Percentiles rank a stretch among this genome's conserved stretches.
Conservation (phyloP, 2,797 vertebrate genomes). For the Falco rusticolus region DNA sequence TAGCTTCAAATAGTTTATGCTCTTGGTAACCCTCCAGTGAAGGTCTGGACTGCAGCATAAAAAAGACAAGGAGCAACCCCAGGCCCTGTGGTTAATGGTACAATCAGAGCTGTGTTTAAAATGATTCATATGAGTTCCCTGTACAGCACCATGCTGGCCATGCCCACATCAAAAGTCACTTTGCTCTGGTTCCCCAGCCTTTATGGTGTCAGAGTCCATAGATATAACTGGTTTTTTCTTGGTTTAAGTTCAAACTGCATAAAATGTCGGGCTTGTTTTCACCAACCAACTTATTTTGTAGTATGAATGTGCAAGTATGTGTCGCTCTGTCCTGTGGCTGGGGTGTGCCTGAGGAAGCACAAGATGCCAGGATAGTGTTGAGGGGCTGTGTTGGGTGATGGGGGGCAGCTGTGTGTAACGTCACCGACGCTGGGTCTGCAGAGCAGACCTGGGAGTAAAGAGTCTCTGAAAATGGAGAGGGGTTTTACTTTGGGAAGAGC, state of each 20-base stretch:
- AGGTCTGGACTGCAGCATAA: not conserved
- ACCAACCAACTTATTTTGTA: not conserved
- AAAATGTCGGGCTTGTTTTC: not conserved
- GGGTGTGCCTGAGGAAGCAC: not conserved
- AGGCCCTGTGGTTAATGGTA: not conserved
- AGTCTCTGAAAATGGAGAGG: not conserved
- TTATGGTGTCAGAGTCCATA: not conserved
- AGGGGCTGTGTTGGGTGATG: not conserved
- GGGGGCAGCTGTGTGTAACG: not conserved
- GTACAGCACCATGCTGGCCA: not conserved
- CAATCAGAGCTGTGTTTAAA: not conserved
- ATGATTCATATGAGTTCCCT: not conserved
- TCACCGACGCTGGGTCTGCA: not conserved
- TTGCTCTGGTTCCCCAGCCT: not conserved
- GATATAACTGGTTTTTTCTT: not conserved
- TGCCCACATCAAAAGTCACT: accelerated
- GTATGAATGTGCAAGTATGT: not conserved
- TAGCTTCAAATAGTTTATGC: not conserved
- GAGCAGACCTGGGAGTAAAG: not conserved
- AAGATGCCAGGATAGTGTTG: not conserved
- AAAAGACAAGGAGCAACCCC: not conserved
- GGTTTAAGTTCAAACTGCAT: not conserved
- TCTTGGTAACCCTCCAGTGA: not conserved
- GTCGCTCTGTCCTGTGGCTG: not conserved
- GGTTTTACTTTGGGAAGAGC: not conserved